Evolutionary conservation across 2,113 vertebrate species (phyloP).

Genomic region (Polypterus senegalus): DNA sequence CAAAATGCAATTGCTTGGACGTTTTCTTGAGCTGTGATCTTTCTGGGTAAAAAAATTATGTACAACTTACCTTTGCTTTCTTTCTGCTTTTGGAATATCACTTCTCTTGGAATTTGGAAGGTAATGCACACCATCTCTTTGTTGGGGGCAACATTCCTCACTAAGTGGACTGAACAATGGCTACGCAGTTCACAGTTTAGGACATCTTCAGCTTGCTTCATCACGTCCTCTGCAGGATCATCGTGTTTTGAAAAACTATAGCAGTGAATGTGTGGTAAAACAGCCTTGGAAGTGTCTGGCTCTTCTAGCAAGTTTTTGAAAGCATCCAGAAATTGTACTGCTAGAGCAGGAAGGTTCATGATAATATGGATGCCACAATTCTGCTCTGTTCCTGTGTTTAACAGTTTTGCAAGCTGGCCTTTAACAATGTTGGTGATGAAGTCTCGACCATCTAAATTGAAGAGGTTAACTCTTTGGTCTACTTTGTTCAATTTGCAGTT

Average conservation of each 20-base stretch:
- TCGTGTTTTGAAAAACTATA: slow-evolving; percentile 83
- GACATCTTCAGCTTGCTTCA: slow-evolving; percentile 44
- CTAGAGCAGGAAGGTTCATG: slow-evolving; percentile 89
- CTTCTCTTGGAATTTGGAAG: slow-evolving; percentile 61
- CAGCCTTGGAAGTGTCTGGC: slow-evolving; percentile 5
- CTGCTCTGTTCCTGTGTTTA: slow-evolving; percentile 29
- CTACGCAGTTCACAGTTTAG: slow-evolving; percentile 56
- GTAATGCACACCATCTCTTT: slow-evolving; percentile 93
- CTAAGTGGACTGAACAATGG: slow-evolving; percentile 59
- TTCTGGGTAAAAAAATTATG: too few relatives aligned
- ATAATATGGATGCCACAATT: slow-evolving; percentile 57
- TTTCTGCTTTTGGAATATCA: slow-evolving; percentile 51
- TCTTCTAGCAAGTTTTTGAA: slow-evolving; percentile 59
- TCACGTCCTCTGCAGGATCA: slow-evolving; percentile 57
- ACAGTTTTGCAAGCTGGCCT: slow-evolving; percentile 56
- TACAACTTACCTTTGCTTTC: slow-evolving; percentile 49
- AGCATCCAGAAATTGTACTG: slow-evolving; percentile 72
- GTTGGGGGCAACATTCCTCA: slow-evolving; percentile 86
- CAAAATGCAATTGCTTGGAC: too few relatives aligned
- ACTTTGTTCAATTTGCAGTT: slow-evolving; percentile 88
- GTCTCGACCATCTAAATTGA: slow-evolving; percentile 80
- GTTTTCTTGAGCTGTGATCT: too few relatives aligned
- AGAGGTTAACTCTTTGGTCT: slow-evolving; percentile 50
- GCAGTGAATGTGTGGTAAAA: slow-evolving; percentile 76
- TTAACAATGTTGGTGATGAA: slow-evolving; percentile 71